Evolutionary conservation across 2,888 invertebrate genomes (phyloP), one percentile per base, ranked within the genome.

Genomic region (Drosophila peninsularis): DNA sequence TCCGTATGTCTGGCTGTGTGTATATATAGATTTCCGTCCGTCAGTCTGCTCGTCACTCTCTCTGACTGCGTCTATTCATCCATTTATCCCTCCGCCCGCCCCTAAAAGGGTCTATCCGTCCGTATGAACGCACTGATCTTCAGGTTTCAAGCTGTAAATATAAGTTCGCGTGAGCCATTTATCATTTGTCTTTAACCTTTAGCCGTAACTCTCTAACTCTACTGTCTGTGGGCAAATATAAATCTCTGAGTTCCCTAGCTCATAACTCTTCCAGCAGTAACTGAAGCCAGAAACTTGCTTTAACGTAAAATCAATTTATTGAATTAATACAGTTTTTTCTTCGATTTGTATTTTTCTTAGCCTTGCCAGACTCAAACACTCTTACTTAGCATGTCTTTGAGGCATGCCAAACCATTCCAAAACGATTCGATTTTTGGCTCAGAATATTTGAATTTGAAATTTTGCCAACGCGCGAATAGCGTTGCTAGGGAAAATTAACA

Each of bases 371-470:
- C 34, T 34, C 5, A 47, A 30, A 30, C 24, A n/a, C 17, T 17
- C 13, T 11, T 17, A 13, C 5, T 17, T 30, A 13, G 30, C 47
- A 13, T 45, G 30, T 13, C 30, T 47, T 32, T 47, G 30, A 32
- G 47, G 17, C 30, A 47, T 47, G 30, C 6, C 30, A 13, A n/a
- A 13, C 17, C 27, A 30, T 30, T 27, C 45, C 10, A 17, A 17
- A 32, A 13, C 13, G 30, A 17, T 47, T 47, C 6, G 47, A 19
- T 10, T n/a, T n/a, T 45, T 14, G 44, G 11, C 11, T 45, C 24
- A 0, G 47, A 30, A 47, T 47, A 47, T 47, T 47, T 47, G 30
- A 47, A 47, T 47, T 30, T 50, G 50, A 36, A 50, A 34, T 34
- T 34, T 50, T 9, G 50, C 50, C 14, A 34, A 19, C 21, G 49